Conservation (phyloP, 2,888 invertebrate genomes). For the Subacronicta megacephala region DNA sequence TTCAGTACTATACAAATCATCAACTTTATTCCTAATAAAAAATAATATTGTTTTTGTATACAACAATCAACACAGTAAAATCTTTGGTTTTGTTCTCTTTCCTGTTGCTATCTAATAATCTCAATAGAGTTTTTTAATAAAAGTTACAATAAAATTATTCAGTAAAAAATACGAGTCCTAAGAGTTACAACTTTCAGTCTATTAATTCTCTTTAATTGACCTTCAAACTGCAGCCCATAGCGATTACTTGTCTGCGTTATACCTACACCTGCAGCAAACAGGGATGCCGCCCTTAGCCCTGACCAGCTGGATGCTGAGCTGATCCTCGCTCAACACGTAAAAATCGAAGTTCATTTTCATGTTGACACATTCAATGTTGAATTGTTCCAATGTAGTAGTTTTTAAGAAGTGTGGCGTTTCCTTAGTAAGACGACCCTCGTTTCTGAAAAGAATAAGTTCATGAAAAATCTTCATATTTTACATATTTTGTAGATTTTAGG, state of each 20-base stretch:
- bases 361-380: constrained; percentile 41
- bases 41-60: too few species aligned
- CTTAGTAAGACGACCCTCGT: constrained; percentile 11
- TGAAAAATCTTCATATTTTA: neutral
- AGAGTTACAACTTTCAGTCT: too few species aligned
- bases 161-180: too few species aligned
- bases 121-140: too few species aligned
- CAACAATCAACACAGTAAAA: too few species aligned
- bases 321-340: constrained; percentile 43
- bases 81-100: too few species aligned
- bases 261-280: constrained; percentile 54
- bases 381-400: neutral
- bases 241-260: constrained; percentile 3
- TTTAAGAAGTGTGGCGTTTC: constrained; percentile 28
- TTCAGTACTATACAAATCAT: too few species aligned
- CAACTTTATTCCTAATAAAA: too few species aligned
- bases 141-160: too few species aligned
- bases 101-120: too few species aligned
- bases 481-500: neutral
- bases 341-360: constrained; percentile 43
- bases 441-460: constrained; percentile 30
- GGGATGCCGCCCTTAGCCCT: constrained; percentile 45
- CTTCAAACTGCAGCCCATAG: too few species aligned
- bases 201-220: too few species aligned
- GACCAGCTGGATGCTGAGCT: constrained; percentile 33